Evolutionary conservation across 2,797 vertebrate genomes (phyloP).

Genomic region (Gymnothorax reevesii): DNA sequence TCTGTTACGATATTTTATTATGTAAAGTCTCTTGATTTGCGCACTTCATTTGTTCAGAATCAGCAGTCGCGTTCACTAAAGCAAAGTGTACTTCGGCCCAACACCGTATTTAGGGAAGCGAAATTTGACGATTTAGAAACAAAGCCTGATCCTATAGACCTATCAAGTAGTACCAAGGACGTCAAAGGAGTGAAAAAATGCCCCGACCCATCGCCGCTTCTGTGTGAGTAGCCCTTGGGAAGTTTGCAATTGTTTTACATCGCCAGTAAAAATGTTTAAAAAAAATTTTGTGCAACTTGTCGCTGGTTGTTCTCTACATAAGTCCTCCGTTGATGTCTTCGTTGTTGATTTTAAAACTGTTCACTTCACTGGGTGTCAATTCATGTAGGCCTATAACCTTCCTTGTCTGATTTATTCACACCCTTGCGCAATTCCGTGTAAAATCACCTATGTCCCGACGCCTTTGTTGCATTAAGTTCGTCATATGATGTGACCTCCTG

Average conservation of each 20-base stretch:
- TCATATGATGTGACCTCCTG: too few species aligned
- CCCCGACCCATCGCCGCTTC: slow-evolving; percentile 64
- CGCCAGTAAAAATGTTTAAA: background rate
- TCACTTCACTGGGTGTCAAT: background rate
- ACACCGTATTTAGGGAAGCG: background rate
- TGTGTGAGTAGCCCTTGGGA: slow-evolving; percentile 59
- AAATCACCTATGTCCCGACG: too few species aligned
- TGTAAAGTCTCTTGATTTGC: slow-evolving; percentile 64
- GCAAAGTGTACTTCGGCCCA: slow-evolving; percentile 7
- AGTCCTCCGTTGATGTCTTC: background rate
- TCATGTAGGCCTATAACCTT: background rate
- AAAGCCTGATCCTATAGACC: background rate
- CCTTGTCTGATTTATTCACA: background rate
- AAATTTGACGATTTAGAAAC: background rate
- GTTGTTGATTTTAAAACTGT: background rate
- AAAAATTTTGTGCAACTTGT: too few species aligned
- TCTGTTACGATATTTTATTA: slow-evolving; percentile 72
- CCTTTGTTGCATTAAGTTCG: too few species aligned
- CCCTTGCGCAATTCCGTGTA: background rate
- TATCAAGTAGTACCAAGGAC: background rate
- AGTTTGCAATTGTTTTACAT: background rate
- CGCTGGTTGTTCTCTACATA: background rate
- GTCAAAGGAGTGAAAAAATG: slow-evolving; percentile 56
- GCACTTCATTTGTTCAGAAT: slow-evolving; percentile 60
- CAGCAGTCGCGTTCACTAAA: slow-evolving; percentile 47